These are phyloP conservation scores for Laodelphax striatellus DNA, from an alignment of 1,140 invertebrate genomes.

Conservation along the genomic window DNA sequence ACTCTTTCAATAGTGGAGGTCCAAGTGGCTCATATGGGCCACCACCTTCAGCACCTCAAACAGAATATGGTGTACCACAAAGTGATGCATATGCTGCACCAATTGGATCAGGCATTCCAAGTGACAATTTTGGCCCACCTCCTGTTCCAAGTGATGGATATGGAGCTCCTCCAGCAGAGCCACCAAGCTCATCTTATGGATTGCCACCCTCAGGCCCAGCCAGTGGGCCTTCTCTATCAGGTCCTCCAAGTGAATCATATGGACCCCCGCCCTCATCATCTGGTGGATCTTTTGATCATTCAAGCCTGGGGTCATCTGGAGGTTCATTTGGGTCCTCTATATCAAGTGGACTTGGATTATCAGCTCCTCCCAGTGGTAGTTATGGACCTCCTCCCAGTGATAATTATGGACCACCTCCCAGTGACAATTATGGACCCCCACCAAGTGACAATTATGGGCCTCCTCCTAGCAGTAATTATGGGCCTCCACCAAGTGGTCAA, in stretches of 20 bases:
- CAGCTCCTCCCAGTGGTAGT: constrained; percentile 37
- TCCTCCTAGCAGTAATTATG: constrained; percentile 17
- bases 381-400: constrained; percentile 18
- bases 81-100: neutral
- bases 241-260: constrained; percentile 3
- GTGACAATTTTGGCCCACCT: constrained; percentile 14
- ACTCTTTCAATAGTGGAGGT: constrained; percentile 1
- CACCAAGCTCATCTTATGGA: constrained; percentile 10
- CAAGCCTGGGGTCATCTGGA: too few species aligned
- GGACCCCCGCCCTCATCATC: constrained; percentile 28
- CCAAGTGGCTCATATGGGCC: constrained; percentile 15
- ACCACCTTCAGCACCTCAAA: neutral
- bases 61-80: neutral
- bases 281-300: constrained; percentile 27
- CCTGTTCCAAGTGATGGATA: constrained; percentile 4
- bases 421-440: constrained; percentile 20
- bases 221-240: neutral
- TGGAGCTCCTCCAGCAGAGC: constrained; percentile 8
- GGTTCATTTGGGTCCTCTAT: too few species aligned
- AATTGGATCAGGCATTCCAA: constrained; percentile 1
- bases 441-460: constrained; percentile 9
- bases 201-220: constrained; percentile 8
- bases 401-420: constrained; percentile 16
- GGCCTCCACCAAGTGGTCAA: neutral
- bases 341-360: constrained; percentile 28